Conservation (phyloP, 2,797 vertebrate genomes). For the Synaphobranchus kaupii region DNA sequence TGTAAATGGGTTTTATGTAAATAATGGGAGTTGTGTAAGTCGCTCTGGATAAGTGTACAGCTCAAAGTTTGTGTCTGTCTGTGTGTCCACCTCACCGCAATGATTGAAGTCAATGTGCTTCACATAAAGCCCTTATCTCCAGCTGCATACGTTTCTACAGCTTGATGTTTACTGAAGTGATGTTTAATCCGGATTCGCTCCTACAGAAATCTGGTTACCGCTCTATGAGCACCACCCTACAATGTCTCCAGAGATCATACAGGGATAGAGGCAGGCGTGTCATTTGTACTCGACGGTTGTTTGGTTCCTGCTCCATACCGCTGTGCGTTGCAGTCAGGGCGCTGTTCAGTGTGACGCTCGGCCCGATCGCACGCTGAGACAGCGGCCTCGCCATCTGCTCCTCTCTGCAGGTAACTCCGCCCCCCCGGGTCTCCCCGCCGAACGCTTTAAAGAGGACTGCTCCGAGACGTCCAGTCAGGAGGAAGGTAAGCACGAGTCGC, state of each 20-base stretch:
- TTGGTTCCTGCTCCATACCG: not conserved
- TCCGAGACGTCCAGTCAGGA: constrained; percentile 88
- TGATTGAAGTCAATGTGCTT: not conserved
- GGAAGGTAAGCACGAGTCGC: constrained; percentile 69
- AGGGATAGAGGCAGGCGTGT: not conserved
- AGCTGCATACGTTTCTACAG: not conserved
- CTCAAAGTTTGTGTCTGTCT: not conserved
- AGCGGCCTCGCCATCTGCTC: not conserved
- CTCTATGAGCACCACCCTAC: too few species aligned
- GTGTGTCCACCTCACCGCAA: not conserved
- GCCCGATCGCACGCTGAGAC: not conserved
- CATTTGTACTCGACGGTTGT: not conserved
- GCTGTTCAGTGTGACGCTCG: too few species aligned
- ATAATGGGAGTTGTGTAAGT: too few species aligned
- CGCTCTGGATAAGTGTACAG: too few species aligned
- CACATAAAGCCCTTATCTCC: not conserved
- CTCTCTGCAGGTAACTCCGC: constrained; percentile 41
- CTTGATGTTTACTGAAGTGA: not conserved
- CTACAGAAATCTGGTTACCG: too few species aligned
- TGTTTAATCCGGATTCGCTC: not conserved
- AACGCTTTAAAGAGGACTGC: constrained; percentile 75
- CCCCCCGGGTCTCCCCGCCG: constrained; percentile 38
- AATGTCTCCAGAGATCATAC: too few species aligned
- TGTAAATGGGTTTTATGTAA: too few species aligned
- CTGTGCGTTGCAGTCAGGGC: too few species aligned